Percentiles rank a stretch among this genome's conserved stretches.
These are phyloP conservation scores for Panulirus ornatus DNA, from an alignment of 1,140 invertebrate genomes.

Conservation along the genomic window DNA sequence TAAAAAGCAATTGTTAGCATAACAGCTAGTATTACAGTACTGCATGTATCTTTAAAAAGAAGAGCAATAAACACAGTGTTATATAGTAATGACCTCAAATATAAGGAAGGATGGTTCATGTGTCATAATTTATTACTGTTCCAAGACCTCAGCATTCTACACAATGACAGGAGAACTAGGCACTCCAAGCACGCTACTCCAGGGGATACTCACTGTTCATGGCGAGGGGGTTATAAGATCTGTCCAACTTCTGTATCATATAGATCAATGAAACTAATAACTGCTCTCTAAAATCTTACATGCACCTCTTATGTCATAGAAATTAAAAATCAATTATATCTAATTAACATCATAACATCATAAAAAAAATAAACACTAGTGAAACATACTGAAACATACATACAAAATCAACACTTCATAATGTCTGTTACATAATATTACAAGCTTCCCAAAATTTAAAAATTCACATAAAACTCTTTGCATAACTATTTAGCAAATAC, in stretches of 20 bases:
- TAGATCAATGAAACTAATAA: slow-evolving; percentile 19
- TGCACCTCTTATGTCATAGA: slow-evolving; percentile 51
- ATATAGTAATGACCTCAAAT: background rate
- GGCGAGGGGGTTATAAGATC: slow-evolving; percentile 36
- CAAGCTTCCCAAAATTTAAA: background rate
- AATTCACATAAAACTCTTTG: background rate
- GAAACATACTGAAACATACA: background rate
- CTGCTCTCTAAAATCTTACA: slow-evolving; percentile 19
- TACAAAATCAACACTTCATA: background rate
- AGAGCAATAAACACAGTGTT: too few relatives aligned
- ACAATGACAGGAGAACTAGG: slow-evolving; percentile 31
- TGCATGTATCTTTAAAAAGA: too few relatives aligned
- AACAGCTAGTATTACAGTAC: too few relatives aligned
- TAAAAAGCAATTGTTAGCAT: too few relatives aligned
- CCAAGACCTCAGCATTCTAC: slow-evolving; percentile 19
- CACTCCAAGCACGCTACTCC: slow-evolving; percentile 29
- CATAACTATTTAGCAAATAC: too few relatives aligned
- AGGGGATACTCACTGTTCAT: slow-evolving; percentile 55
- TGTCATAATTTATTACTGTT: background rate
- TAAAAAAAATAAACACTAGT: background rate
- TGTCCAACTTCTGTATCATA: slow-evolving; percentile 52
- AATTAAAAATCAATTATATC: slow-evolving; percentile 42
- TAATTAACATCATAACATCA: slow-evolving; percentile 27
- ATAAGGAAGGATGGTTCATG: background rate
- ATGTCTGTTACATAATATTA: too few relatives aligned